Conservation (phyloP, 1,140 invertebrate genomes). For the Triops cancriformis region DNA sequence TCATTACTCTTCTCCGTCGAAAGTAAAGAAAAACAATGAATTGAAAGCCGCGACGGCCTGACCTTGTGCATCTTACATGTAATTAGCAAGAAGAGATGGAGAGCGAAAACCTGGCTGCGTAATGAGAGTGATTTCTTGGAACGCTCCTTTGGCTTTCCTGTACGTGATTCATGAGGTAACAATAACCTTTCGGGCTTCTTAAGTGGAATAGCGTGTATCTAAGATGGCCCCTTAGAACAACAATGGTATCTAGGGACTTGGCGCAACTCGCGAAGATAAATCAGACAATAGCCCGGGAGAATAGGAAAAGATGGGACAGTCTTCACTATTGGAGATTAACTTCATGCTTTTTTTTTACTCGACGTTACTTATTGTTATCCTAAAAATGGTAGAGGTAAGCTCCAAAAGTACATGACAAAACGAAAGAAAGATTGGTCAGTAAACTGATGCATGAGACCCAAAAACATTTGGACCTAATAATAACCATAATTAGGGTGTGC, state of each 20-base stretch:
- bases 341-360: too few species aligned
- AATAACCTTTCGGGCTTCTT: not conserved
- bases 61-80: not conserved
- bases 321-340: not conserved
- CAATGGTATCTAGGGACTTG: not conserved
- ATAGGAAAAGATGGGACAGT: not conserved
- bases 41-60: too few species aligned
- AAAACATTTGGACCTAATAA: too few species aligned
- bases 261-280: not conserved
- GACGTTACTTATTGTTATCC: too few species aligned
- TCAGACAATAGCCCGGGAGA: not conserved
- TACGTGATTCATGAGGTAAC: not conserved
- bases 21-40: too few species aligned
- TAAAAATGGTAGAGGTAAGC: too few species aligned
- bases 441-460: too few species aligned
- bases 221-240: not conserved
- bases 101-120: not conserved
- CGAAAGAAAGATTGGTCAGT: too few species aligned
- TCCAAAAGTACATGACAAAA: too few species aligned
- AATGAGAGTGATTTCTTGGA: not conserved
- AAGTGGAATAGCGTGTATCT: conserved; percentile 10
- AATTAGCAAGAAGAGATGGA: not conserved
- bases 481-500: too few species aligned
- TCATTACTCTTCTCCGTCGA: too few species aligned
- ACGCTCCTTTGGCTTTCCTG: not conserved